Percentiles rank a stretch among this genome's conserved stretches.
Evolutionary conservation across 2,888 invertebrate species (phyloP).

Genomic region (Eupithecia vulgata): DNA sequence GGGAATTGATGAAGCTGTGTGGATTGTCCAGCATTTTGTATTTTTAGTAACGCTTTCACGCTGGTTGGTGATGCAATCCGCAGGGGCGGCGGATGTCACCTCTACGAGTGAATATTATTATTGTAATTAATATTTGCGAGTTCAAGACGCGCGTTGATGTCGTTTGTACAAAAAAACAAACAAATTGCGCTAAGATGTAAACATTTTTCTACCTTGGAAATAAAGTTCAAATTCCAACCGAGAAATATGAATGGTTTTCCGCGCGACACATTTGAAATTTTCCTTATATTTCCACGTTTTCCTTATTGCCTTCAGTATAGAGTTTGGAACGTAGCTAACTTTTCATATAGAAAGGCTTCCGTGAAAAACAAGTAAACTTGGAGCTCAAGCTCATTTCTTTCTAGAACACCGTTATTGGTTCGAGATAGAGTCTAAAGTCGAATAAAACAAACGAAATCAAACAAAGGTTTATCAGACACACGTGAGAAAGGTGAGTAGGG

Average conservation of each 20-base stretch:
- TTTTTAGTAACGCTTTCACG: too few species aligned
- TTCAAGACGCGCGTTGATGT: neutral
- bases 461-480: neutral
- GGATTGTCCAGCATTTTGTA: too few species aligned
- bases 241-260: neutral
- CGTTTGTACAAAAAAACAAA: neutral
- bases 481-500: slow-evolving; percentile 52
- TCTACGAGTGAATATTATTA: too few species aligned
- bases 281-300: neutral
- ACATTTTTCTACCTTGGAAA: neutral
- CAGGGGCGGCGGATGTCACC: too few species aligned
- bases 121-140: neutral
- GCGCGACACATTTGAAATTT: neutral
- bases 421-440: slow-evolving; percentile 24
- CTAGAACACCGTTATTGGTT: neutral
- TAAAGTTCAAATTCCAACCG: slow-evolving; percentile 6
- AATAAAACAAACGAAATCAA: neutral
- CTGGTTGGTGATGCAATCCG: too few species aligned
- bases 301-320: neutral
- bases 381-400: neutral
- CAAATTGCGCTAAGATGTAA: neutral
- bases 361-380: neutral
- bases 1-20: neutral
- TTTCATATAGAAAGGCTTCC: neutral
- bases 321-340: neutral